phyloP scores from a whole-genome alignment of 2,797 vertebrate species.

The Sciurus carolinensis region DNA sequence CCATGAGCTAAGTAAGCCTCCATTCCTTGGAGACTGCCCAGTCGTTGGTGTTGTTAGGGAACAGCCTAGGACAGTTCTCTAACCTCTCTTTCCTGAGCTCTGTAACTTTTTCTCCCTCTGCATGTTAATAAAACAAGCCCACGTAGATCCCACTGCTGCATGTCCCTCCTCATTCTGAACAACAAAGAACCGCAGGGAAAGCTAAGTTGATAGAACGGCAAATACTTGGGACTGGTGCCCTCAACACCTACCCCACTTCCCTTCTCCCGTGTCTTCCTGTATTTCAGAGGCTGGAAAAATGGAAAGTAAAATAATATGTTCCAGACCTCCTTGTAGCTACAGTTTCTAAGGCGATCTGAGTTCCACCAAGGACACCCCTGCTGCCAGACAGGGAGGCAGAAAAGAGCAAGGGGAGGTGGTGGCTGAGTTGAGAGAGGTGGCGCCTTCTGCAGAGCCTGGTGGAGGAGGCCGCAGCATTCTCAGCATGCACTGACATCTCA shows the following conservation, averaged over 20 bases:
- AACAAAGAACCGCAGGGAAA: conserved; percentile 7
- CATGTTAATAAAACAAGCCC: background rate
- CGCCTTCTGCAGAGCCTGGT: background rate
- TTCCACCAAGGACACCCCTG: background rate
- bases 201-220: background rate
- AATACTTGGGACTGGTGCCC: background rate
- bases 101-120: background rate
- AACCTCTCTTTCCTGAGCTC: background rate
- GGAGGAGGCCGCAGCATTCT: background rate
- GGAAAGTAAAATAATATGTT: conserved; percentile 30
- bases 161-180: background rate
- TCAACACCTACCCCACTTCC: background rate
- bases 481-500: background rate
- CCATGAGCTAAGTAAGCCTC: background rate
- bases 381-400: background rate
- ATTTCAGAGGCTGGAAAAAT: background rate
- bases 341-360: background rate
- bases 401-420: background rate
- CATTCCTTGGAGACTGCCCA: background rate
- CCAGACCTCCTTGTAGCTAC: background rate
- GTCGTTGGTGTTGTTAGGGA: background rate
- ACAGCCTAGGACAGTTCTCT: background rate
- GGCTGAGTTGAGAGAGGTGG: background rate
- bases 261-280: background rate
- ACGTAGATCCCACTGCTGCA: background rate